These are phyloP conservation scores for Periophthalmus magnuspinnatus DNA, from an alignment of 2,797 vertebrate genomes.

Conservation along the genomic window DNA sequence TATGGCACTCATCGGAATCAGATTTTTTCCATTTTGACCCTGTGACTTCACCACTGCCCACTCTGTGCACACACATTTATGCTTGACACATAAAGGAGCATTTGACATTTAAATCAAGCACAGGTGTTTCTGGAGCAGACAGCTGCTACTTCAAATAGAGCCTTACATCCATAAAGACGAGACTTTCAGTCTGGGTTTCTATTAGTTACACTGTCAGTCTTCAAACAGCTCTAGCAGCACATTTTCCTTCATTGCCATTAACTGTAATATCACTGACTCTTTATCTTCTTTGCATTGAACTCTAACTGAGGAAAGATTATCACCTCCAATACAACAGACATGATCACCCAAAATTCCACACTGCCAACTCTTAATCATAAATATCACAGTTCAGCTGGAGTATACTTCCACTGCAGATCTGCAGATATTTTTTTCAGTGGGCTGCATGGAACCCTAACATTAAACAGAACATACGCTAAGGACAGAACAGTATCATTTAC, in stretches of 20 bases:
- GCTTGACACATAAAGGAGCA: constrained; percentile 52
- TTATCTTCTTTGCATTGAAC: neutral
- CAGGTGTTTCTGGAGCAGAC: constrained; percentile 59
- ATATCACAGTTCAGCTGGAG: no score
- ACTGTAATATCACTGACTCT: neutral
- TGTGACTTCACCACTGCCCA: constrained; percentile 44
- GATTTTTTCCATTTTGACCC: neutral
- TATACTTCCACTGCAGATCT: no score
- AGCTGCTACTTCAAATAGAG: constrained; percentile 63
- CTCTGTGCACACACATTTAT: constrained; percentile 51
- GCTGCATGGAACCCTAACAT: no score
- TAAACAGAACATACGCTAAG: no score
- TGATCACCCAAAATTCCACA: neutral
- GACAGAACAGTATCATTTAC: no score
- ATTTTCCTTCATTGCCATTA: constrained; percentile 1
- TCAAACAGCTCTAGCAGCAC: no score
- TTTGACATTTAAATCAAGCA: constrained; percentile 72
- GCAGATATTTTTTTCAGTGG: no score
- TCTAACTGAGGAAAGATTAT: neutral
- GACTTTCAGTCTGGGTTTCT: neutral
- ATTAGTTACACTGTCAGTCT: neutral
- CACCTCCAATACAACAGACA: neutral
- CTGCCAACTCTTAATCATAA: no score
- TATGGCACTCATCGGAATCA: neutral
- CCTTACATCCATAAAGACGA: constrained; percentile 24